A percentile compares a stretch with the other conserved stretches of the same genome.
Evolutionary conservation across 1,140 invertebrate genomes (phyloP).

Genomic region (Calephelis virginiensis): DNA sequence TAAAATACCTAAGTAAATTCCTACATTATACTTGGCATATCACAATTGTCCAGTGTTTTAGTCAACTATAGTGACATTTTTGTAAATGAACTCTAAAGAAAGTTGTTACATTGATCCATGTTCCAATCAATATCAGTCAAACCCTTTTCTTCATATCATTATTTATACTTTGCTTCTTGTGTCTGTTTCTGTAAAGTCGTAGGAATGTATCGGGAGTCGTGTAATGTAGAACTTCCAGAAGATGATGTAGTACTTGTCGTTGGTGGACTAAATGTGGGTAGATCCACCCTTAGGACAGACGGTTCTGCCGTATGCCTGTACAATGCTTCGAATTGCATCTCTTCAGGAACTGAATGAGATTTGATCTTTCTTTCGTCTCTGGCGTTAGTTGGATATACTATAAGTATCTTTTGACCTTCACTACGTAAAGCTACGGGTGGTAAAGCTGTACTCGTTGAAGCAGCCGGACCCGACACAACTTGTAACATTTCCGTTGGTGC

Average conservation of each 20-base stretch:
- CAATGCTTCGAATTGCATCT: slow-evolving; percentile 24
- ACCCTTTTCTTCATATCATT: neutral
- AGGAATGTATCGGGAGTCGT: slow-evolving; percentile 46
- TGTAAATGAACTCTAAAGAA: neutral
- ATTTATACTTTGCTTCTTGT: neutral
- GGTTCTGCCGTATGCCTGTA: slow-evolving; percentile 10
- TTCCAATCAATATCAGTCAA: neutral
- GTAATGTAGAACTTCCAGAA: slow-evolving; percentile 10
- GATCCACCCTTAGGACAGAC: neutral
- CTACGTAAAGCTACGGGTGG: slow-evolving; percentile 64
- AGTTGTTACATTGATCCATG: neutral
- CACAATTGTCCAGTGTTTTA: no score
- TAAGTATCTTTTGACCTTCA: slow-evolving; percentile 70
- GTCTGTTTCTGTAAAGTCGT: slow-evolving; percentile 33
- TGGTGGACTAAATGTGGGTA: slow-evolving; percentile 12
- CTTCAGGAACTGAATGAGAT: slow-evolving; percentile 55
- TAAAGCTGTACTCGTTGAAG: slow-evolving; percentile 64
- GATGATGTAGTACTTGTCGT: slow-evolving; percentile 13
- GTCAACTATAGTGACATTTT: no score
- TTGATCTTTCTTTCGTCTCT: slow-evolving; percentile 73
- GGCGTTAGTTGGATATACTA: slow-evolving; percentile 73
- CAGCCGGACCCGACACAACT: slow-evolving; percentile 58
- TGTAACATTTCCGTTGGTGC: slow-evolving; percentile 59
- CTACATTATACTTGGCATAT: no score
- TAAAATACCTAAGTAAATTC: no score